Conservation (phyloP, 2,797 vertebrate genomes). For the Mus caroli region DNA sequence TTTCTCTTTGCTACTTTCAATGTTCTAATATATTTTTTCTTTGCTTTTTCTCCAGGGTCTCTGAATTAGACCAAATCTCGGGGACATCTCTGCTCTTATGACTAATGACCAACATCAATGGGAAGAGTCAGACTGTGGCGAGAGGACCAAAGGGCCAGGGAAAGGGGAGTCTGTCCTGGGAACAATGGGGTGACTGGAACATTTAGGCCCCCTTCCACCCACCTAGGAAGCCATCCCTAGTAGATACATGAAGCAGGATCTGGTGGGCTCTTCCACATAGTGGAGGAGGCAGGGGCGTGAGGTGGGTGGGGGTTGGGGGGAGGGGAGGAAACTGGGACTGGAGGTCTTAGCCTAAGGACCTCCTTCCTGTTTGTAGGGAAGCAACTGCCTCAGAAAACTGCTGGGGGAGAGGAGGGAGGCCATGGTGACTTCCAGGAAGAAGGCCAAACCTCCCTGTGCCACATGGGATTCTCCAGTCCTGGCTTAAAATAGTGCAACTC, state of each 20-base stretch:
- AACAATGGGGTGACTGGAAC: constrained; percentile 87
- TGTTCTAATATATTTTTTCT: background rate
- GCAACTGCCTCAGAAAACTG: constrained; percentile 74
- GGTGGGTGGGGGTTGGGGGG: background rate
- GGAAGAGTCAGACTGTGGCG: background rate
- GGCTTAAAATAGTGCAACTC: constrained; percentile 84
- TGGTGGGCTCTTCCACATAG: background rate
- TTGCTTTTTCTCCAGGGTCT: constrained; percentile 27
- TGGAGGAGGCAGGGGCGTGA: background rate
- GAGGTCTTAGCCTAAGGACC: constrained; percentile 77
- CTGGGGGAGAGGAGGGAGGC: constrained; percentile 80
- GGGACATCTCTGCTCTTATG: background rate
- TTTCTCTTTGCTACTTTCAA: constrained; percentile 42
- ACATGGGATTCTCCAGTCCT: constrained; percentile 75
- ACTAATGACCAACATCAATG: background rate
- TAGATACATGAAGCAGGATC: background rate
- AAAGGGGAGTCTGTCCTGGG: constrained; percentile 89
- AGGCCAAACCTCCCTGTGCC: constrained; percentile 79
- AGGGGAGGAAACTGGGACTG: constrained; percentile 68
- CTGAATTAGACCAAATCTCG: background rate
- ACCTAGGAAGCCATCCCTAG: background rate
- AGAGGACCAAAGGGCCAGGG: background rate
- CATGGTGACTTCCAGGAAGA: constrained; percentile 82
- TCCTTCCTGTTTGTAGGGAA: constrained; percentile 84
- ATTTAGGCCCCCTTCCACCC: constrained; percentile 4